phyloP scores from a whole-genome alignment of 1,140 invertebrate species.

The Andrena cerasifolii region DNA sequence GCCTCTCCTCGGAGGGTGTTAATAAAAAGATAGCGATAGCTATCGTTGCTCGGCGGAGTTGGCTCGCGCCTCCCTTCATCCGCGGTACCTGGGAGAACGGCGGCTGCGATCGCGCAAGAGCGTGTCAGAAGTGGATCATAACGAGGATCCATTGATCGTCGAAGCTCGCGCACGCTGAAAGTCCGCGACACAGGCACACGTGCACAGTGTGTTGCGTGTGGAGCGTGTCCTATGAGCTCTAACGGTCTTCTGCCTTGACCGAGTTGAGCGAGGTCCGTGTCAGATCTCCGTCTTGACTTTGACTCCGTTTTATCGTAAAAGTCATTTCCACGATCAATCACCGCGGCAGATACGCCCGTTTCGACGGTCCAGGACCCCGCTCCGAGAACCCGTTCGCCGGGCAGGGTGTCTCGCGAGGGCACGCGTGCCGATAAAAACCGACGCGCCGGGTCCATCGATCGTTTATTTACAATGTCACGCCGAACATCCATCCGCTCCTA shows the following conservation, averaged over 20 bases:
- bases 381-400: not conserved
- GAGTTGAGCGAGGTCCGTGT: constrained; percentile 80
- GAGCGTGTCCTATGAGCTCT: constrained; percentile 72
- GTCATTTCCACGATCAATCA: constrained; percentile 67
- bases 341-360: constrained; percentile 35
- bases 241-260: constrained; percentile 80
- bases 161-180: constrained; percentile 13
- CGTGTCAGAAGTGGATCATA: constrained; percentile 13
- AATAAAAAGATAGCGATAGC: too few species aligned
- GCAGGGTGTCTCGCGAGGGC: not conserved
- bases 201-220: constrained; percentile 40
- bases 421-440: not conserved
- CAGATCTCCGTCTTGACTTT: constrained; percentile 81
- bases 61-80: too few species aligned
- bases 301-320: constrained; percentile 78
- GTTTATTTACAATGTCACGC: constrained; percentile 24
- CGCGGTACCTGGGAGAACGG: constrained; percentile 15
- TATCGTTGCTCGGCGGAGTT: too few species aligned
- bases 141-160: constrained; percentile 27
- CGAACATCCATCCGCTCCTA: constrained; percentile 29
- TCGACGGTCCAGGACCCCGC: too few species aligned
- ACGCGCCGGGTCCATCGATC: constrained; percentile 9
- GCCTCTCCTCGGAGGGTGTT: too few species aligned
- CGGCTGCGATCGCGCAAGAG: too few species aligned
- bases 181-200: constrained; percentile 41